A percentile compares a stretch with the other conserved stretches of the same genome.
Evolutionary conservation across 1,140 invertebrate species (phyloP).

Genomic region (Drosophila persimilis): DNA sequence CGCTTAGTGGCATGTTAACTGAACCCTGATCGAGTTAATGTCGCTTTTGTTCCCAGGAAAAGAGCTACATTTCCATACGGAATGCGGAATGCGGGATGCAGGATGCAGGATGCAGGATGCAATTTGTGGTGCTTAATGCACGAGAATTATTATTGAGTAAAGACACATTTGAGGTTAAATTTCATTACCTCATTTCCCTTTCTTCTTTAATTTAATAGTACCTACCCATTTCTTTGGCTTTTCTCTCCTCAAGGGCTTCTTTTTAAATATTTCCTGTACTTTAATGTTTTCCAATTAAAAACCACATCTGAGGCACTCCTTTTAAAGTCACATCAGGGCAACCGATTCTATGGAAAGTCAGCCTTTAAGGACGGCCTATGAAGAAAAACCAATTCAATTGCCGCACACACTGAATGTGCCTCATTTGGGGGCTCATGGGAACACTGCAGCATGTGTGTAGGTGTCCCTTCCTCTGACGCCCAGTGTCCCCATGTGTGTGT

Average conservation of each 20-base stretch:
- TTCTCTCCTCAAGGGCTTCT: no score
- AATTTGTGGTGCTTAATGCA: neutral
- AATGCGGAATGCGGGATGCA: neutral
- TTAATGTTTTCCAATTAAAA: no score
- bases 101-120: neutral
- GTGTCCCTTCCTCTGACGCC: neutral
- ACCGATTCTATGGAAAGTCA: neutral
- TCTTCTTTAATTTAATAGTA: no score
- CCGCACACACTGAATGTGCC: constrained; percentile 43
- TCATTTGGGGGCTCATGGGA: constrained; percentile 45
- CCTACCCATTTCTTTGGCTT: no score
- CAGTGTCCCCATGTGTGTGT: neutral
- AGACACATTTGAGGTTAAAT: no score
- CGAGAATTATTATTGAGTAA: neutral
- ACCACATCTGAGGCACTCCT: neutral
- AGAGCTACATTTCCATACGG: constrained; percentile 3
- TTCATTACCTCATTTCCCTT: no score
- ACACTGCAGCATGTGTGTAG: constrained; percentile 29
- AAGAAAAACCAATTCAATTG: constrained; percentile 51
- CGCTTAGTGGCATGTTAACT: constrained; percentile 41
- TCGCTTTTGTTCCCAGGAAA: constrained; percentile 6
- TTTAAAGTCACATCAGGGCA: constrained; percentile 21
- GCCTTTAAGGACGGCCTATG: constrained; percentile 21
- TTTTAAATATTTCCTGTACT: no score
- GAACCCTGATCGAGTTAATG: constrained; percentile 29